Percentiles rank a stretch among this genome's conserved stretches.
These are phyloP conservation scores for Sinohyriopsis cumingii DNA, from an alignment of 2,888 invertebrate genomes.

Conservation along the genomic window DNA sequence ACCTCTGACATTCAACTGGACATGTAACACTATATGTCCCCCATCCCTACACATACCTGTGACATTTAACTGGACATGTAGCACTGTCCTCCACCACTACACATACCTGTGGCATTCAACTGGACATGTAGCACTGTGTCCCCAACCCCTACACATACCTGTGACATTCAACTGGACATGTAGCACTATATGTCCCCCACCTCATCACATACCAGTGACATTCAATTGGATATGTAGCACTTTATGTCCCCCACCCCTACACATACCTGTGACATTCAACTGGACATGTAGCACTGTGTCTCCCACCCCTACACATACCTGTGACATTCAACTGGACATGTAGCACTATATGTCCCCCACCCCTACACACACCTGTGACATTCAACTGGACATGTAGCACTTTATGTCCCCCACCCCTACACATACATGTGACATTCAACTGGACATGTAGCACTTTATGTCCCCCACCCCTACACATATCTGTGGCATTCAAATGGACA, in stretches of 20 bases:
- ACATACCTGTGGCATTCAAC: slow-evolving; percentile 83
- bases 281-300: slow-evolving; percentile 28
- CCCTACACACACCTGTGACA: too few relatives aligned
- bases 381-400: too few relatives aligned
- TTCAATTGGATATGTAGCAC: slow-evolving; percentile 73
- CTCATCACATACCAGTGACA: slow-evolving; percentile 88
- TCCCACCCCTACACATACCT: too few relatives aligned
- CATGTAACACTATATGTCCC: background rate
- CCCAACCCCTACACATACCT: slow-evolving; percentile 73
- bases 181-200: slow-evolving; percentile 60
- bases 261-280: slow-evolving; percentile 84
- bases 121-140: slow-evolving; percentile 28
- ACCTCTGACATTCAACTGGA: slow-evolving; percentile 81
- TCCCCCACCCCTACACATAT: too few relatives aligned
- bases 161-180: background rate
- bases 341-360: too few relatives aligned
- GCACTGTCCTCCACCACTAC: slow-evolving; percentile 52
- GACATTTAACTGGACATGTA: slow-evolving; percentile 78
- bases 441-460: background rate
- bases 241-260: slow-evolving; percentile 77
- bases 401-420: too few relatives aligned
- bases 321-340: slow-evolving; percentile 87
- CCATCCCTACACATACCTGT: slow-evolving; percentile 61
- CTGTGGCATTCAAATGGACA: slow-evolving; percentile 80
- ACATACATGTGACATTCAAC: too few relatives aligned